Conservation (phyloP, 2,113 vertebrate species). For the Heptranchias perlo region DNA sequence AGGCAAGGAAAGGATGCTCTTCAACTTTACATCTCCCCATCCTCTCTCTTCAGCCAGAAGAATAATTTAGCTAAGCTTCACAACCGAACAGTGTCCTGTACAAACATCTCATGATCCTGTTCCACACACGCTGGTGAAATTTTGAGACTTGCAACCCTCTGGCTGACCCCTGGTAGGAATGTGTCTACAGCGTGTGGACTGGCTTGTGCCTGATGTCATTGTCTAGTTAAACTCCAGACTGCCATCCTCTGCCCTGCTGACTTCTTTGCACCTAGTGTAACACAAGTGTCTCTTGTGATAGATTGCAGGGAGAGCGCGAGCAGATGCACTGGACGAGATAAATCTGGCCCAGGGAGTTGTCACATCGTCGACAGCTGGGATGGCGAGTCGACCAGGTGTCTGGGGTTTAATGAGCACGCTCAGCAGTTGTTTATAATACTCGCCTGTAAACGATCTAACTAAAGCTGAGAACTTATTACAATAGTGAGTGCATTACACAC, state of each 20-base stretch:
- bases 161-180: conserved; percentile 55
- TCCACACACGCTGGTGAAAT: neutral
- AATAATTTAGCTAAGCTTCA: neutral
- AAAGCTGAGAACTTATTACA: conserved; percentile 47
- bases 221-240: conserved; percentile 54
- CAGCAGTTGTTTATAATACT: too few species aligned
- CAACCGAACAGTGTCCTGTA: neutral
- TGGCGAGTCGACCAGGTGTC: conserved; percentile 88
- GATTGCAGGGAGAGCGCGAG: conserved; percentile 62
- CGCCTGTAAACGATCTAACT: conserved; percentile 38
- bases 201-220: conserved; percentile 46
- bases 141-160: conserved; percentile 46
- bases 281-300: conserved; percentile 67
- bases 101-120: neutral
- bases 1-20: neutral
- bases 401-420: conserved; percentile 51
- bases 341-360: conserved; percentile 79
- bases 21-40: neutral
- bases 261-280: conserved; percentile 58
- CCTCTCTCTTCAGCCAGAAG: neutral
- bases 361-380: conserved; percentile 77
- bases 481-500: conserved; percentile 47
- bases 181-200: conserved; percentile 43
- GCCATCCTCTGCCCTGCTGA: conserved; percentile 60
- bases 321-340: conserved; percentile 78